Percentiles rank a stretch among this genome's conserved stretches.
Conservation (phyloP, 2,888 invertebrate species). For the Urechis unicinctus region DNA sequence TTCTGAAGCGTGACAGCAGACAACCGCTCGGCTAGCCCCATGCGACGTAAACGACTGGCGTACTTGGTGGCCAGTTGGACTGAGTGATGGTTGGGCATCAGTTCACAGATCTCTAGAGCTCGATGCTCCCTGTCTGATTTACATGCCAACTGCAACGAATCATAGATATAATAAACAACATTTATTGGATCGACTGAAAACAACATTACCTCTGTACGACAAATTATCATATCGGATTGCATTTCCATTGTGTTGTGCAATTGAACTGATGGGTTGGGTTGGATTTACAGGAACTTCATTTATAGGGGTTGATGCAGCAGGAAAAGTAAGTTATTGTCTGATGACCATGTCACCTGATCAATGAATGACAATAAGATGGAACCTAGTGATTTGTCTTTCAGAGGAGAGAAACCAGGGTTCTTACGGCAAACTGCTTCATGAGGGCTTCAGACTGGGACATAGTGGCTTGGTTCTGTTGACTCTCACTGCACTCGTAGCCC, state of each 20-base stretch:
- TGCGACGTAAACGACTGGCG: slow-evolving; percentile 70
- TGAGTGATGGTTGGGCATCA: slow-evolving; percentile 70
- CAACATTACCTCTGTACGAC: no score
- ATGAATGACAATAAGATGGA: no score
- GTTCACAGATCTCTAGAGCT: slow-evolving; percentile 77
- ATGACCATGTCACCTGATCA: no score
- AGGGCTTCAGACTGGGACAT: slow-evolving; percentile 67
- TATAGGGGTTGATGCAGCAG: no score
- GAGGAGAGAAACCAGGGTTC: no score
- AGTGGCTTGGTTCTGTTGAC: slow-evolving; percentile 56
- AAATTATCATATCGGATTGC: no score
- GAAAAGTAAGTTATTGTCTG: no score
- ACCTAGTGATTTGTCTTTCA: no score
- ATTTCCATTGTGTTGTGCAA: no score
- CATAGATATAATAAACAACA: neutral
- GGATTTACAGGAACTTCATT: no score
- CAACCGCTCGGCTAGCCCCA: slow-evolving; percentile 73
- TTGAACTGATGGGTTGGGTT: no score
- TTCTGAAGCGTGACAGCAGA: slow-evolving; percentile 55
- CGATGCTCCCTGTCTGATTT: slow-evolving; percentile 76
- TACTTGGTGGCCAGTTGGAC: slow-evolving; percentile 83
- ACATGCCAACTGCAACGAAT: slow-evolving; percentile 72
- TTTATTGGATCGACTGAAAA: no score
- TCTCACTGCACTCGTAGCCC: slow-evolving; percentile 40
- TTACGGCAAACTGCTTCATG: slow-evolving; percentile 84